These are phyloP conservation scores for Lipophrys pholis DNA, from an alignment of 2,113 vertebrate species.

Conservation along the genomic window DNA sequence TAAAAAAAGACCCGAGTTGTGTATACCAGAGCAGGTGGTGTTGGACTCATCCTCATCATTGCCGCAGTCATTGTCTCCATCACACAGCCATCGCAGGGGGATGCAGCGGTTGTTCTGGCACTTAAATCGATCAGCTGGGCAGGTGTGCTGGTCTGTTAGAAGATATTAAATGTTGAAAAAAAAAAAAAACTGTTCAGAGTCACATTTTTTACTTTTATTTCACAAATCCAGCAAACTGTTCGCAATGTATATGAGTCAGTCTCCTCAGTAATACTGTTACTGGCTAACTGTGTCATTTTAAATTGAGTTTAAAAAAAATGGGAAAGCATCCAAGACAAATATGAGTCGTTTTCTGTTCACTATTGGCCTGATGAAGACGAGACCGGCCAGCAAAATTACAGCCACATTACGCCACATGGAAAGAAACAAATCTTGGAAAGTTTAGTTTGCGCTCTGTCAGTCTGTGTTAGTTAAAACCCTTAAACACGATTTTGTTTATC, in stretches of 20 bases:
- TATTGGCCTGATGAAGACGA: conserved; percentile 31
- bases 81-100: conserved; percentile 96
- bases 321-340: conserved; percentile 13
- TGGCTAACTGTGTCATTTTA: conserved; percentile 2
- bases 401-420: conserved; percentile 31
- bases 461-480: conserved; percentile 27
- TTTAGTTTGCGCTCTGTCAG: conserved; percentile 25
- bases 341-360: conserved; percentile 18
- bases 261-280: not conserved
- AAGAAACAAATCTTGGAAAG: conserved; percentile 65
- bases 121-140: conserved; percentile 95
- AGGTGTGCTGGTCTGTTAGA: conserved; percentile 94
- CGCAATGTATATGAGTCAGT: not conserved
- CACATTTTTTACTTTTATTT: not conserved
- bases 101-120: conserved; percentile 98
- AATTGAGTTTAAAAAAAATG: conserved; percentile 8
- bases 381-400: conserved; percentile 23
- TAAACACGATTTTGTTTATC: conserved; percentile 45
- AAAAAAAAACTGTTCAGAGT: not conserved
- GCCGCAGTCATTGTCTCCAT: conserved; percentile 96
- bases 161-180: not conserved
- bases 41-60: conserved; percentile 97
- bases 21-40: conserved; percentile 92
- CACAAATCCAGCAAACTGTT: not conserved
- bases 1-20: not conserved